Percentiles rank a stretch among this genome's conserved stretches.
Evolutionary conservation across 2,797 vertebrate genomes (phyloP).

Genomic region (Clarias pachynema): DNA sequence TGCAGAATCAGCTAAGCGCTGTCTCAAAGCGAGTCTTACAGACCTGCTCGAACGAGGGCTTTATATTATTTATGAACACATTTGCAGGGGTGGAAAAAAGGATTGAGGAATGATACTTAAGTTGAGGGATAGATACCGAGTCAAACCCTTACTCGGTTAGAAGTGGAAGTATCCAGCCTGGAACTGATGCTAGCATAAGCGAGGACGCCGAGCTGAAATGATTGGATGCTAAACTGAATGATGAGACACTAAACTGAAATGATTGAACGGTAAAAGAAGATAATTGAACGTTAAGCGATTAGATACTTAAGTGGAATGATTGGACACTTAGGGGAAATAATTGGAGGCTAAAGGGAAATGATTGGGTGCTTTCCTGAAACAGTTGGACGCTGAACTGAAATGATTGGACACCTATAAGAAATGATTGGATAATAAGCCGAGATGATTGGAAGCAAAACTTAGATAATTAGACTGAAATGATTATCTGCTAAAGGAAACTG

Average conservation of each 20-base stretch:
- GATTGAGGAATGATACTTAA: neutral
- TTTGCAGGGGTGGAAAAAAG: neutral
- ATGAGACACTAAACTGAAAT: neutral
- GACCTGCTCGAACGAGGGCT: neutral
- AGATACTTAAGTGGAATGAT: no score
- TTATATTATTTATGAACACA: neutral
- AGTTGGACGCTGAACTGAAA: no score
- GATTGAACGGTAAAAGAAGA: neutral
- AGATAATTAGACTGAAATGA: no score
- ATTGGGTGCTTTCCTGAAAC: no score
- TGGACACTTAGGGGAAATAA: neutral
- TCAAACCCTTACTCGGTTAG: neutral
- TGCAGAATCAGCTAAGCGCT: neutral
- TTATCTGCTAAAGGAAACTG: no score
- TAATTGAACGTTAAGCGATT: neutral
- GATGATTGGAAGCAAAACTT: no score
- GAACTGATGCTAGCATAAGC: neutral
- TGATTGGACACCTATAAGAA: no score
- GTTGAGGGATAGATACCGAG: neutral
- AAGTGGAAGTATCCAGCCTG: neutral
- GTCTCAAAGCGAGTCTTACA: neutral
- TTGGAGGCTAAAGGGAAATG: no score
- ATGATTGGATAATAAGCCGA: no score
- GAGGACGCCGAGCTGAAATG: no score
- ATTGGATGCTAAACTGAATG: neutral